Evolutionary conservation across 2,113 vertebrate species (phyloP), one percentile per base, ranked within the genome.

Genomic region (Tychaedon coryphoeus): DNA sequence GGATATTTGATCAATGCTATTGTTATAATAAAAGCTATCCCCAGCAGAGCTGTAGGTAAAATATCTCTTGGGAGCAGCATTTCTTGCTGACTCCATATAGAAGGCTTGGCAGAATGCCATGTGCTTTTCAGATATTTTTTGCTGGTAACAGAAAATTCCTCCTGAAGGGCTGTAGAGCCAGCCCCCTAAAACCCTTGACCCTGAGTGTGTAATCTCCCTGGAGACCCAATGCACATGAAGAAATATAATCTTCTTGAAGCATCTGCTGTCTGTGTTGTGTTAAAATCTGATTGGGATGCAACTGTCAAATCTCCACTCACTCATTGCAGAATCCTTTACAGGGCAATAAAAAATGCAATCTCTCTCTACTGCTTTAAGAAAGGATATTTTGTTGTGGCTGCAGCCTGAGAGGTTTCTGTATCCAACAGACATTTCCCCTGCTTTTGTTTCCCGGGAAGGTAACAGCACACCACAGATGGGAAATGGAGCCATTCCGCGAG

Each of bases 231-330:
- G 62, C 79, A 67, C 77, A 71, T 15, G 65, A 95, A 94, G 92
- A 96, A 96, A 75, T 85, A 88, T 50, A 96, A 92, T 96, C 83
- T 94, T 90, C 87, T 79, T 62, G 90, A 86, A 92, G 70, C 81
- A 92, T 89, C 92, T 96, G 93, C 62, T 78, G 67, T 84, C 91
- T 89, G 84, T 33, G 4, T 67, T 61, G 61, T 56, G 75, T 84
- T 95, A 90, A 96, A 95, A 88, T 88, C 75, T 69, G 56, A 85
- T 71, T 31, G 66, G 42, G 84, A 74, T n/a, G 19, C 87, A 69
- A 69, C 50, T 57, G 57, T 70, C 42, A 9, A 33, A 80, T 74
- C 83, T 82, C 64, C 74, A 69, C 29, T 93, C 64, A 31, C 34
- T 88, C 76, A 12, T 0, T 88, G 61, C 66, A 75, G 76, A 92